Base-by-base conservation (phyloP, 2,888 invertebrate genomes). In the Apotomis capreana region DNA sequence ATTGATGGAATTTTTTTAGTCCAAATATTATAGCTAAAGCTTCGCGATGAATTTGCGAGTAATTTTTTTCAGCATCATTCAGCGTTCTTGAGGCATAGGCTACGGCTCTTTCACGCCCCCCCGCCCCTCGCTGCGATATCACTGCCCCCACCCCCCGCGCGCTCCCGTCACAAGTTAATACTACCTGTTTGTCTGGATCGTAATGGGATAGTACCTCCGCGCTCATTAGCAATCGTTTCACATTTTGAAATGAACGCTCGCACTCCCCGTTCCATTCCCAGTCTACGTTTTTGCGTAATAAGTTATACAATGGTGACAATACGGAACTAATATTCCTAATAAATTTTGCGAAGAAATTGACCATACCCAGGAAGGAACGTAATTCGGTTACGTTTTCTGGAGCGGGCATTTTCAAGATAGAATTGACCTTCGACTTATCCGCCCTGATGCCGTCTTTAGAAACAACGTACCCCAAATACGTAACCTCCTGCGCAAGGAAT, bases 31-130 rank as follows among this genome's bases (percentile, higher is more conserved):
- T 59, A 12, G 13, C 58, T 5, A 63, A 57, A 1, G 67, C 57
- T 8, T 67, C 57, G 12, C 49, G 52, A 49, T 67, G 58, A 36
- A 67, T 67, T 13, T 67, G 67, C 9, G 67, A 57, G 49, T 67
- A 67, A n/a, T 57, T 51, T 0, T 13, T 46, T 51, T 67, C 67
- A 0, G 67, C 67, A 3, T 15, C 37, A 9, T 26, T 67, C 0
- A 67, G 49, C 26, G 67, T 58, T 10, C 67, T 46, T n/a, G 67
- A 67, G 13, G 67, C 67, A 37, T 51, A 67, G 37, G 67, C 67
- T 5, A 67, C 58, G 15, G 58, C 51, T 49, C 67, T 58, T 57
- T 67, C 67, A 51, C 61, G 44, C 15, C 58, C 67, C 5, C 4
- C 10, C 51, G n/a, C 4, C 49, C 36, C 51, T 37, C 13, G 4